phyloP scores from a whole-genome alignment of 2,888 invertebrate genomes.

The Teinopalpus imperialis region DNA sequence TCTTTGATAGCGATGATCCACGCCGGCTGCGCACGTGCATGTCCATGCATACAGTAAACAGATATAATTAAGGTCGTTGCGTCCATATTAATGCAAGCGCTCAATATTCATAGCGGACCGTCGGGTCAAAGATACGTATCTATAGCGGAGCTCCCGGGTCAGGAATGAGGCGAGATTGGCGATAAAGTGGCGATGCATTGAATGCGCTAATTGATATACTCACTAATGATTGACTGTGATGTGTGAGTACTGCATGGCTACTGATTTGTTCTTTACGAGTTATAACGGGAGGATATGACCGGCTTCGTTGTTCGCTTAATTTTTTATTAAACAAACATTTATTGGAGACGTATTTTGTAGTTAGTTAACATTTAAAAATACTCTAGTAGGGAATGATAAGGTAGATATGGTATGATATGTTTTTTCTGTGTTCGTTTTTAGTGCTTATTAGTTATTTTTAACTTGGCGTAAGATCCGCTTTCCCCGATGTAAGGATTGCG shows the following conservation, averaged over 20 bases:
- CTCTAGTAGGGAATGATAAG: too few relatives aligned
- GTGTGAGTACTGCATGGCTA: slow-evolving; percentile 15
- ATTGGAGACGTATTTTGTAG: too few relatives aligned
- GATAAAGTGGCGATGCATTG: slow-evolving; percentile 30
- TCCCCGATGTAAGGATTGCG: too few relatives aligned
- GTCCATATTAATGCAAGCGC: slow-evolving; percentile 55
- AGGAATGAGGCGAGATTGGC: slow-evolving; percentile 35
- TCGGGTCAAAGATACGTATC: slow-evolving; percentile 46
- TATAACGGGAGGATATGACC: background rate
- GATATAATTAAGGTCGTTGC: slow-evolving; percentile 63
- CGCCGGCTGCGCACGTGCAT: slow-evolving; percentile 43
- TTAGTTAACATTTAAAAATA: too few relatives aligned
- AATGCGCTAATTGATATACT: slow-evolving; percentile 26
- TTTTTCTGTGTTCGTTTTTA: too few relatives aligned
- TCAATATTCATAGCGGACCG: slow-evolving; percentile 57
- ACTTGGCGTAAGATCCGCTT: too few relatives aligned
- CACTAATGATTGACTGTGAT: slow-evolving; percentile 18
- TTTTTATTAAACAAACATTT: too few relatives aligned
- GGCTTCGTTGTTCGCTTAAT: background rate
- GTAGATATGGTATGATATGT: too few relatives aligned
- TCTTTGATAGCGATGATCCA: slow-evolving; percentile 19
- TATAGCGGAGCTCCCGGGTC: slow-evolving; percentile 33
- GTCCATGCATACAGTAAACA: slow-evolving; percentile 57
- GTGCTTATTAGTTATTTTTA: too few relatives aligned
- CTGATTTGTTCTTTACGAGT: slow-evolving; percentile 12